A percentile compares a stretch with the other conserved stretches of the same genome.
Evolutionary conservation across 2,888 invertebrate genomes (phyloP).

Genomic region (Patella pellucida): DNA sequence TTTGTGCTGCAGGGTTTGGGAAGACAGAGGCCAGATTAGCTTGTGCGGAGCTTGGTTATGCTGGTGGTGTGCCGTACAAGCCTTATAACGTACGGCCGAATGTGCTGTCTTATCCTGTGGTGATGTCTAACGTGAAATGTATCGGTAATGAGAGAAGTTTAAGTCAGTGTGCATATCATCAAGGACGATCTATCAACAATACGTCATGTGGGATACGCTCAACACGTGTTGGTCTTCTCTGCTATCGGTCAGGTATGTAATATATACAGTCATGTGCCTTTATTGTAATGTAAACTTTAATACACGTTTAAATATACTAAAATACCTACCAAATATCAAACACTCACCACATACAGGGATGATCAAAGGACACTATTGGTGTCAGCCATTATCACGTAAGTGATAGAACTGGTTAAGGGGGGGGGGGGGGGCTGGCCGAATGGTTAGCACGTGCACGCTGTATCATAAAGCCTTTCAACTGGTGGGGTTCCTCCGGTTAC

Average conservation of each 20-base stretch:
- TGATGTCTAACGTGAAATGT: constrained; percentile 41
- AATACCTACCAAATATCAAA: too few relatives aligned
- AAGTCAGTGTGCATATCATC: constrained; percentile 28
- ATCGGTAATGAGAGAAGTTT: constrained; percentile 38
- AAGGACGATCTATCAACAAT: constrained; percentile 33
- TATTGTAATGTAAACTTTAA: too few relatives aligned
- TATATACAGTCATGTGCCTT: too few relatives aligned
- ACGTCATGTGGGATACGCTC: constrained; percentile 44
- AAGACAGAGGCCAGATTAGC: constrained; percentile 29
- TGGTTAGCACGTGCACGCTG: too few relatives aligned
- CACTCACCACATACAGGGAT: too few relatives aligned
- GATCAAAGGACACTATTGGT: too few relatives aligned
- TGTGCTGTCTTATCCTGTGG: constrained; percentile 29
- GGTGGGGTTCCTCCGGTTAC: too few relatives aligned
- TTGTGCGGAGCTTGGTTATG: constrained; percentile 31
- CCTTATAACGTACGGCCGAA: background rate
- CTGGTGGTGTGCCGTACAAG: constrained; percentile 27
- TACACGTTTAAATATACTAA: too few relatives aligned
- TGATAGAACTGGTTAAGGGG: too few relatives aligned
- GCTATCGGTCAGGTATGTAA: constrained; percentile 30
- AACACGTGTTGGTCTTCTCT: constrained; percentile 60
- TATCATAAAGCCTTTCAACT: too few relatives aligned
- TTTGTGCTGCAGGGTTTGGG: constrained; percentile 26
- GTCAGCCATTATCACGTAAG: too few relatives aligned
- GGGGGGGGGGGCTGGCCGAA: too few relatives aligned